A percentile compares a stretch with the other conserved stretches of the same genome.
Conservation (phyloP, 1,140 invertebrate species). For the Drosophila melanica region DNA sequence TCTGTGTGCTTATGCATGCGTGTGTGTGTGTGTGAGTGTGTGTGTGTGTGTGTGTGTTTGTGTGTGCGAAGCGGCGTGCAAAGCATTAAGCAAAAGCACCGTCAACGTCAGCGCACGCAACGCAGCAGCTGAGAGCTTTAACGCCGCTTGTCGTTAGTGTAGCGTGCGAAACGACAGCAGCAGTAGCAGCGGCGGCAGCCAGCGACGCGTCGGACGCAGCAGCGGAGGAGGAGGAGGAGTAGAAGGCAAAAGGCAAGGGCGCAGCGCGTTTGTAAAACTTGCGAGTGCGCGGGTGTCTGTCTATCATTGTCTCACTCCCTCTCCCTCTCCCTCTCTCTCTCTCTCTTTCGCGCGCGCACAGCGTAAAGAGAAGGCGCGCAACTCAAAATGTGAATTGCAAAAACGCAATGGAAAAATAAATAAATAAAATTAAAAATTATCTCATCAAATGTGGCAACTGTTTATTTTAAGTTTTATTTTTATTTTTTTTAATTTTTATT, state of each 20-base stretch:
- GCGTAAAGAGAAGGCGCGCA: slow-evolving; percentile 12
- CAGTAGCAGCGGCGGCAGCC: not conserved
- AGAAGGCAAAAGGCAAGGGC: slow-evolving; percentile 38
- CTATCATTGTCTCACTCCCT: not conserved
- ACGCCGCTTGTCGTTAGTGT: slow-evolving; percentile 50
- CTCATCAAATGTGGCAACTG: slow-evolving; percentile 58
- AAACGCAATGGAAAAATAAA: slow-evolving; percentile 69
- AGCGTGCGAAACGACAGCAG: slow-evolving; percentile 42
- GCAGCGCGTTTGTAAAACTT: slow-evolving; percentile 51
- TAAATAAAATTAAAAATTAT: slow-evolving; percentile 77
- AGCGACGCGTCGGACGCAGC: not conserved
- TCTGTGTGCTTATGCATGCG: slow-evolving; percentile 8
- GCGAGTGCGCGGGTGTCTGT: slow-evolving; percentile 35
- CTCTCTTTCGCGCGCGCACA: not conserved
- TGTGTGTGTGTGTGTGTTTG: not conserved
- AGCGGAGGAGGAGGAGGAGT: not conserved
- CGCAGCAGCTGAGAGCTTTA: slow-evolving; percentile 57
- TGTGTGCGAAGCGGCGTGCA: slow-evolving; percentile 47
- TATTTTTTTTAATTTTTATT: slow-evolving; percentile 9
- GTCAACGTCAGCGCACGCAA: slow-evolving; percentile 64
- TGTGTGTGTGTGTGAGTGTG: slow-evolving; percentile 1
- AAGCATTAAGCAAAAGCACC: slow-evolving; percentile 63
- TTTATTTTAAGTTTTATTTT: slow-evolving; percentile 42
- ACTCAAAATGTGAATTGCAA: slow-evolving; percentile 62
- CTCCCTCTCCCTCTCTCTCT: slow-evolving; percentile 10